Evolutionary conservation across 1,140 invertebrate genomes (phyloP).

Genomic region (Hermetia illucens): DNA sequence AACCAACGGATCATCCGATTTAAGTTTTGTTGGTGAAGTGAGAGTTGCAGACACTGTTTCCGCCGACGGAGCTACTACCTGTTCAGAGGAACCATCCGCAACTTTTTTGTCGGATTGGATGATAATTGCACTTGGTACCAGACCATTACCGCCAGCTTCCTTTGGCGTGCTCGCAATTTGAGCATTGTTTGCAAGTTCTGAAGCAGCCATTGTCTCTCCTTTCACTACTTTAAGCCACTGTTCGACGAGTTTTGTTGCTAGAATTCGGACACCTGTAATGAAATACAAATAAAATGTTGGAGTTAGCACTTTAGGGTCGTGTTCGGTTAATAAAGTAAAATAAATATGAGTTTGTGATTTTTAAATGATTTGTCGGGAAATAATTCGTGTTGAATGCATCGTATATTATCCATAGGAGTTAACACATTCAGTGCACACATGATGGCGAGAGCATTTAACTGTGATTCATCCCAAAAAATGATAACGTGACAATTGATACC

Average conservation of each 20-base stretch:
- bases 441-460: background rate
- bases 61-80: background rate
- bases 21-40: constrained; percentile 9
- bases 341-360: too few species aligned
- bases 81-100: too few species aligned
- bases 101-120: too few species aligned
- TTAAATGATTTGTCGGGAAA: too few species aligned
- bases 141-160: constrained; percentile 3
- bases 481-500: too few species aligned
- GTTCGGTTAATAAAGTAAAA: too few species aligned
- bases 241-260: constrained; percentile 72
- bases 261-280: constrained; percentile 46
- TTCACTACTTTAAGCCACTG: constrained; percentile 82
- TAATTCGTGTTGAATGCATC: background rate
- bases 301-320: too few species aligned
- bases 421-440: background rate
- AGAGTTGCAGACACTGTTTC: constrained; percentile 6
- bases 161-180: too few species aligned
- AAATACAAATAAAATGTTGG: constrained; percentile 15
- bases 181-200: constrained; percentile 5
- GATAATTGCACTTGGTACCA: constrained; percentile 1
- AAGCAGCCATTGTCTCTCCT: constrained; percentile 34
- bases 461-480: too few species aligned
- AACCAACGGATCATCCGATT: constrained; percentile 25
- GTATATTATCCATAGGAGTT: background rate